Evolutionary conservation across 1,140 invertebrate genomes (phyloP).

Genomic region (Brachionus plicatilis): DNA sequence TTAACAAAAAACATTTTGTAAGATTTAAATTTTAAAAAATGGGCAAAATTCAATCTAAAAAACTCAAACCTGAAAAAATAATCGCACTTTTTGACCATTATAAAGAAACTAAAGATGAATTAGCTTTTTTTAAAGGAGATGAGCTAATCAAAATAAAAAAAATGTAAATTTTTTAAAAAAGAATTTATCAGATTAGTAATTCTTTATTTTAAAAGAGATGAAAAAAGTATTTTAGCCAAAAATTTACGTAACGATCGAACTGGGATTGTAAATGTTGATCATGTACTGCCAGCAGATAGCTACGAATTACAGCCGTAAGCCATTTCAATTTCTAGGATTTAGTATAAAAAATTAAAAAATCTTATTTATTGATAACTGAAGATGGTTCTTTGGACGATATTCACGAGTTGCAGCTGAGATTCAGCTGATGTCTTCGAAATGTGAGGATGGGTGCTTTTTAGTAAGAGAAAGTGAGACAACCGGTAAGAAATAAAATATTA

Average conservation of each 20-base stretch:
- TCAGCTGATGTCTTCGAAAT: background rate
- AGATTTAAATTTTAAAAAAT: background rate
- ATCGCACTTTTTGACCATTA: background rate
- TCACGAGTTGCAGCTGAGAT: background rate
- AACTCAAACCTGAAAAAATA: background rate
- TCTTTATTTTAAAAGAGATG: background rate
- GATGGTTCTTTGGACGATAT: slow-evolving; percentile 10
- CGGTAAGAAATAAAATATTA: background rate
- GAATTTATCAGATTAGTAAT: too few species aligned
- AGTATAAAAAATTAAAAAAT: too few species aligned
- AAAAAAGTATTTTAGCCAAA: background rate
- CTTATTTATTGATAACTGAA: background rate
- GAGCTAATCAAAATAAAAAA: background rate
- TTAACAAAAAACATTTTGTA: background rate
- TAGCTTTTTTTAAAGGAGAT: background rate
- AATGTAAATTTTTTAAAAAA: background rate
- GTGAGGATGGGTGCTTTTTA: background rate
- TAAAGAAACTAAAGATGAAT: background rate
- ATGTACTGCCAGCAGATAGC: background rate
- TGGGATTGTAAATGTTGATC: background rate
- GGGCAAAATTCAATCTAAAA: slow-evolving; percentile 11
- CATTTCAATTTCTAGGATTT: too few species aligned
- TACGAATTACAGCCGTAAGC: background rate
- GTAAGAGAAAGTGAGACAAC: background rate
- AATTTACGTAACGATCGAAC: background rate